Evolutionary conservation across 2,888 invertebrate genomes (phyloP).

Genomic region (Andricus curvator): DNA sequence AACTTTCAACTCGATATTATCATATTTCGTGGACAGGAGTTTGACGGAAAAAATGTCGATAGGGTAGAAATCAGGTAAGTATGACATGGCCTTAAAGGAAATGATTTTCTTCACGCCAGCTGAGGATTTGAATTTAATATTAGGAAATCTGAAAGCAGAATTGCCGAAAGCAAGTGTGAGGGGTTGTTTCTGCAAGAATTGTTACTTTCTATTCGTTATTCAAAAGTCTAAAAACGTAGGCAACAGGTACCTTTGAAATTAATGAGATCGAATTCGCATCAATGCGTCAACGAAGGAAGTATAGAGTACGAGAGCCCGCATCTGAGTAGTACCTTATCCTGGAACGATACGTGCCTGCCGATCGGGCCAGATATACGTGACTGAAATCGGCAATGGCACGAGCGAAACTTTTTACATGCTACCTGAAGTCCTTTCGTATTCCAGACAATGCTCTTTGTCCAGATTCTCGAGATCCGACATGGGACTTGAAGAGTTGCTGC

Average conservation of each 20-base stretch:
- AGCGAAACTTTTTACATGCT: constrained; percentile 31
- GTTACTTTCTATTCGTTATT: not conserved
- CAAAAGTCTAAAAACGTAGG: constrained; percentile 25
- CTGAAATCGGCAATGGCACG: constrained; percentile 8
- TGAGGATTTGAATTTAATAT: not conserved
- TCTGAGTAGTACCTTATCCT: constrained; percentile 25
- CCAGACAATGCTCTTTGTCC: constrained; percentile 33
- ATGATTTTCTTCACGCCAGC: too few relatives aligned
- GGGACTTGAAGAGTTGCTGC: constrained; percentile 29
- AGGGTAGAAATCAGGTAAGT: too few relatives aligned
- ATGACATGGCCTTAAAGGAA: too few relatives aligned
- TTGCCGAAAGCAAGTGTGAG: not conserved
- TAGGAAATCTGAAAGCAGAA: not conserved
- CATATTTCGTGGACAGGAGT: too few relatives aligned
- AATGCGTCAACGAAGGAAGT: constrained; percentile 33
- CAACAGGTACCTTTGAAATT: constrained; percentile 12
- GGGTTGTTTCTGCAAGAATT: not conserved
- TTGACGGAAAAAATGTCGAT: too few relatives aligned
- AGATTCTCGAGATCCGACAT: constrained; percentile 31
- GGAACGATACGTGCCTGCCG: constrained; percentile 31
- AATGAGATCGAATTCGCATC: constrained; percentile 32
- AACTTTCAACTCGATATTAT: too few relatives aligned
- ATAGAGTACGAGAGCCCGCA: constrained; percentile 6
- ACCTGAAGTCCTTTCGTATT: constrained; percentile 28
- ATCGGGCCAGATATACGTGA: constrained; percentile 31